phyloP scores from a whole-genome alignment of 2,113 vertebrate species.

The Hypomesus transpacificus region DNA sequence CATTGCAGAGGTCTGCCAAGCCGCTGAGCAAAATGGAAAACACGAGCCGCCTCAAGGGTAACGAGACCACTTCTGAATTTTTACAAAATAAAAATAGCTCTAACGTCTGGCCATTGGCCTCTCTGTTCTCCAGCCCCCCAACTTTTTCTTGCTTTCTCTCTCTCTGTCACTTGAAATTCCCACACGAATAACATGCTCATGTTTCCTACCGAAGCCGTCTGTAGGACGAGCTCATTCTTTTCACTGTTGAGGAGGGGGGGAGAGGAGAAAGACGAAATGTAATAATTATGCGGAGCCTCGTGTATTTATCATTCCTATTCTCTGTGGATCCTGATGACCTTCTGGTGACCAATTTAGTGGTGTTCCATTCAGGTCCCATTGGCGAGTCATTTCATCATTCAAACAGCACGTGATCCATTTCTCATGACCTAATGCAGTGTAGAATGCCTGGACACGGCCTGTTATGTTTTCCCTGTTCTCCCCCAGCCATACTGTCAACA shows the following conservation, averaged over 20 bases:
- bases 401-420: constrained; percentile 66
- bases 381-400: constrained; percentile 71
- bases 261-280: constrained; percentile 30
- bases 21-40: constrained; percentile 77
- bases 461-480: constrained; percentile 68
- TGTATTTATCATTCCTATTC: constrained; percentile 51
- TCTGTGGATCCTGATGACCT: constrained; percentile 62
- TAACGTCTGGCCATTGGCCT: constrained; percentile 52
- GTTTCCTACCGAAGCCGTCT: constrained; percentile 45
- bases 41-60: constrained; percentile 73
- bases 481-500: constrained; percentile 59
- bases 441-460: constrained; percentile 69
- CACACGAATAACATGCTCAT: constrained; percentile 56
- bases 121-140: constrained; percentile 40
- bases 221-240: constrained; percentile 50
- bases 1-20: constrained; percentile 74
- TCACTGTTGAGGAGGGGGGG: constrained; percentile 19
- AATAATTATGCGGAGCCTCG: constrained; percentile 28
- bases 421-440: constrained; percentile 79
- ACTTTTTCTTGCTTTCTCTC: constrained; percentile 47
- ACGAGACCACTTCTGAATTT: constrained; percentile 72
- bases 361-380: constrained; percentile 60
- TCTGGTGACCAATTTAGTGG: constrained; percentile 57
- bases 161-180: constrained; percentile 63
- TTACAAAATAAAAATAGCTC: constrained; percentile 61